These are phyloP conservation scores for Buathra laborator DNA, from an alignment of 2,888 invertebrate genomes.

Conservation along the genomic window DNA sequence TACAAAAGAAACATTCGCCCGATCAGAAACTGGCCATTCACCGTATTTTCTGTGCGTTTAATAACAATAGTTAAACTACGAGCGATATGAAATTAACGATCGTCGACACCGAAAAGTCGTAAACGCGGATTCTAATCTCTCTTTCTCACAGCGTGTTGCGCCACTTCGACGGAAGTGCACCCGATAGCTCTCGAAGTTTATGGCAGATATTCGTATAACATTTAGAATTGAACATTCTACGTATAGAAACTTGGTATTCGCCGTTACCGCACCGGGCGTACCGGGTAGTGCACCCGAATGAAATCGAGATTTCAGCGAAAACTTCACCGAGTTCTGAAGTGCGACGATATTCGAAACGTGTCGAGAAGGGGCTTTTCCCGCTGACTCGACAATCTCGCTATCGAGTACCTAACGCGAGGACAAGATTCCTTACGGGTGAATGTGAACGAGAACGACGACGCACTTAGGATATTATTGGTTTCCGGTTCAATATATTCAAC, in stretches of 20 bases:
- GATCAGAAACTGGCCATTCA: constrained; percentile 15
- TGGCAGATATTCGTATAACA: constrained; percentile 44
- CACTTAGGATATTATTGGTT: constrained; percentile 44
- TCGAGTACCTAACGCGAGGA: constrained; percentile 34
- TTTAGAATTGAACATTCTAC: constrained; percentile 46
- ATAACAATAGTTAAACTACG: constrained; percentile 19
- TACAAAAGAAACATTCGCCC: neutral
- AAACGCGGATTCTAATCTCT: constrained; percentile 34
- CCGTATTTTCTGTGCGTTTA: constrained; percentile 47
- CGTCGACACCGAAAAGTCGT: constrained; percentile 38
- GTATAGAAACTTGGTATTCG: constrained; percentile 37
- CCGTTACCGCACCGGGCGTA: neutral
- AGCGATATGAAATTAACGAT: constrained; percentile 24
- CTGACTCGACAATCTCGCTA: constrained; percentile 48
- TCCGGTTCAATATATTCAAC: constrained; percentile 28
- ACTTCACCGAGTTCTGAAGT: constrained; percentile 19
- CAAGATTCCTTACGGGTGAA: constrained; percentile 25
- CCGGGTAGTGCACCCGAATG: constrained; percentile 11
- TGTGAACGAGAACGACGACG: constrained; percentile 27
- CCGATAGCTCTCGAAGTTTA: constrained; percentile 32
- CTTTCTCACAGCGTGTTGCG: constrained; percentile 4
- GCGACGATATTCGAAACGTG: constrained; percentile 36
- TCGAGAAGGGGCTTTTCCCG: constrained; percentile 30
- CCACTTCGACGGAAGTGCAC: constrained; percentile 34
- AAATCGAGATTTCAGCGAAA: constrained; percentile 49